Evolutionary conservation across 2,888 invertebrate genomes (phyloP), one percentile per base, ranked within the genome.

Genomic region (Dendrolimus pini): DNA sequence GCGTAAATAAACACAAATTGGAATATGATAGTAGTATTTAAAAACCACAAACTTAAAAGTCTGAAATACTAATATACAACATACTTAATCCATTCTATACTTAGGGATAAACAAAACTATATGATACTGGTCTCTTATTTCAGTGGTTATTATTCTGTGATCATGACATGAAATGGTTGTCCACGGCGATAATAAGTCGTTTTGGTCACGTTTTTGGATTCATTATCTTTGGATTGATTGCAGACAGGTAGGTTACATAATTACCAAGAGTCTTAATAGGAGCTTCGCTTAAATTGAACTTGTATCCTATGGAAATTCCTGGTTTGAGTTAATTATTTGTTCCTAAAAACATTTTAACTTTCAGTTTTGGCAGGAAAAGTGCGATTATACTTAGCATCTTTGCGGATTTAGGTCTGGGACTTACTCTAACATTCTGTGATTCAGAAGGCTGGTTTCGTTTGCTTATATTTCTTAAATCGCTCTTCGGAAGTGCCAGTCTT

Each of bases 71-170:
- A 30, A 6, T 3, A 30, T 30, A 30, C 6, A 18, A 30, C 30
- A 30, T 30, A 6, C 30, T 30, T 30, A 30, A 30, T 30, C 30
- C 30, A 30, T 6, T 6, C 3, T 30, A 30, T 30, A 30, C 30
- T 18, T 30, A 30, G 30, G 30, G 6, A 30, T 30, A 30, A 30
- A 30, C 30, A 30, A 30, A 30, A 30, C 3, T 30, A 30, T 30
- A 30, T 30, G 30, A 30, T 6, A 30, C 3, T 3, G 30, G 30
- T 30, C 30, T 30, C 57, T 55, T 58, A 62, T 65, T 68, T 58
- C 77, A 89, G 89, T 88, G 88, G 86, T 65, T 81, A 13, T 72
- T 87, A 53, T 84, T 81, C 63, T 89, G 89, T 62, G 85, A 84
- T 53, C 71, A 79, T 52, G 75, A 79, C 52, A 62, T 77, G 58